These are phyloP conservation scores for Morpho deidamia DNA, from an alignment of 2,888 invertebrate species.

Conservation along the genomic window DNA sequence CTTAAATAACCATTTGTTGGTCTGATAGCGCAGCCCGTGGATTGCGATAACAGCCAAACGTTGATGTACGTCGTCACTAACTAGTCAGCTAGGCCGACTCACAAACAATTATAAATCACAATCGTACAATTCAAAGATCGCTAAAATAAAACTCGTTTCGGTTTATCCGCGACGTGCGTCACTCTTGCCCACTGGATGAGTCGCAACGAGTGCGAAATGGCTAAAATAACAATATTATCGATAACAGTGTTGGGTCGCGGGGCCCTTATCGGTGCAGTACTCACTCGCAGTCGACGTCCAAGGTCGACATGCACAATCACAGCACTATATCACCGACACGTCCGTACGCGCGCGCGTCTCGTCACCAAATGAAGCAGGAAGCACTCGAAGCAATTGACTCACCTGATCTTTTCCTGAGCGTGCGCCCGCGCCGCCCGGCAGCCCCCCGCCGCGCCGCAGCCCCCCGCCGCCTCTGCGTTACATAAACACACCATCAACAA, in stretches of 20 bases:
- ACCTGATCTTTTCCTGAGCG: slow-evolving; percentile 70
- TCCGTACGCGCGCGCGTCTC: slow-evolving; percentile 39
- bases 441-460: slow-evolving; percentile 56
- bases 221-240: too few species aligned
- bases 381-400: slow-evolving; percentile 17
- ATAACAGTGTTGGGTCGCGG: not conserved
- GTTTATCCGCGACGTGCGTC: too few species aligned
- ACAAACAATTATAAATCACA: too few species aligned
- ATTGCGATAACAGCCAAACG: too few species aligned
- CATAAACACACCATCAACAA: slow-evolving; percentile 49
- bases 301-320: slow-evolving; percentile 19
- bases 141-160: too few species aligned
- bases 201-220: too few species aligned
- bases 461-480: slow-evolving; percentile 65
- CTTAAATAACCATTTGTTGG: too few species aligned
- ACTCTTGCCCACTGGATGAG: too few species aligned
- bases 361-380: slow-evolving; percentile 48
- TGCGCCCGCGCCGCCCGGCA: slow-evolving; percentile 59
- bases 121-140: too few species aligned
- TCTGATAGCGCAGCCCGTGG: too few species aligned
- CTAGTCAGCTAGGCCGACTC: too few species aligned
- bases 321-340: slow-evolving; percentile 33
- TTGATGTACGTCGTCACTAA: too few species aligned
- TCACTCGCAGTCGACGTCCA: slow-evolving; percentile 13
- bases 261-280: slow-evolving; percentile 11